These are phyloP conservation scores for Centruroides sculpturatus DNA, from an alignment of 1,140 invertebrate species.

Conservation along the genomic window DNA sequence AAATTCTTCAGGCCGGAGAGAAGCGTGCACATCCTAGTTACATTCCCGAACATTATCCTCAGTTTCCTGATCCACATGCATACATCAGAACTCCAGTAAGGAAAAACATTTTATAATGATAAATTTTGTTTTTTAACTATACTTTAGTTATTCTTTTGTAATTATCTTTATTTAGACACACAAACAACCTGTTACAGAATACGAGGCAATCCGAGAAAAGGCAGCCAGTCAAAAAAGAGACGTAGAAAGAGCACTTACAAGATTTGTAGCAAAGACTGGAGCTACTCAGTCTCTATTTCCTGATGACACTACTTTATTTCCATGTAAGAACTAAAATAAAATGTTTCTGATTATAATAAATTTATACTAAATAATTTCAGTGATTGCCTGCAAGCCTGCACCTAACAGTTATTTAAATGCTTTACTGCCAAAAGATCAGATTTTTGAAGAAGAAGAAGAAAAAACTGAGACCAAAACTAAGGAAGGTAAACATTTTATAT, in stretches of 20 bases:
- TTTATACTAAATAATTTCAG: slow-evolving; percentile 31
- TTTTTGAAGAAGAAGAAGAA: slow-evolving; percentile 81
- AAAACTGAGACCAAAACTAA: slow-evolving; percentile 43
- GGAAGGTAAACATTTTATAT: slow-evolving; percentile 35
- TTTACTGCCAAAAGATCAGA: slow-evolving; percentile 80
- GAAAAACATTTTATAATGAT: slow-evolving; percentile 7
- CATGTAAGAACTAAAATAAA: slow-evolving; percentile 52
- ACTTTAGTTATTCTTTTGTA: neutral
- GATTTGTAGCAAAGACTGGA: slow-evolving; percentile 86
- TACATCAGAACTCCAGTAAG: slow-evolving; percentile 83
- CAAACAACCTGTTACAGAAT: slow-evolving; percentile 91
- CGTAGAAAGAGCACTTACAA: slow-evolving; percentile 80
- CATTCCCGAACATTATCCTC: slow-evolving; percentile 76
- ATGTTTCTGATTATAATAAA: neutral
- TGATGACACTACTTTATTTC: slow-evolving; percentile 72
- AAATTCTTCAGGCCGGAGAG: slow-evolving; percentile 74
- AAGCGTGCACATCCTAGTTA: slow-evolving; percentile 66
- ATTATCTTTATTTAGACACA: slow-evolving; percentile 56
- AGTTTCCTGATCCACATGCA: slow-evolving; percentile 89
- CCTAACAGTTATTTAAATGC: slow-evolving; percentile 72
- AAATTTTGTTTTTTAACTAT: neutral
- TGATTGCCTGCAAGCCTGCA: slow-evolving; percentile 70
- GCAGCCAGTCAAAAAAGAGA: slow-evolving; percentile 84
- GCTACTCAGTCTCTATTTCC: slow-evolving; percentile 80
- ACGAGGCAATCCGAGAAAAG: slow-evolving; percentile 82